Base-by-base conservation (phyloP, 2,888 invertebrate genomes). In the Congeria kusceri region DNA sequence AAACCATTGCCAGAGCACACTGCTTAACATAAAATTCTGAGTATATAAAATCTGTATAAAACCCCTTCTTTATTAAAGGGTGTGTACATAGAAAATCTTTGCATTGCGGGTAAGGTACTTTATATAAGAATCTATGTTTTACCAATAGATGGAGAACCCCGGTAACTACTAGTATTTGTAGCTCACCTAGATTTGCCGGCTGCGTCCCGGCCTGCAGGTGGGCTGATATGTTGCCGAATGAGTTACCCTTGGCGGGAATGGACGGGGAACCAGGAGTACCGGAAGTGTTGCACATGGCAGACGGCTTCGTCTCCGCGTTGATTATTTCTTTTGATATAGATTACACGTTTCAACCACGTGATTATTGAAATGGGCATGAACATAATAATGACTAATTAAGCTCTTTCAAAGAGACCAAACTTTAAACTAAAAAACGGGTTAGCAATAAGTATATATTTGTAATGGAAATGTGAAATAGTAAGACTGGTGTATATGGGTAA, bases 221-320 rank as follows among this genome's bases (percentile, higher is more conserved):
- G 4, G 80, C 80, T 1, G 80, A 71, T 13, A 80, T 56, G 44
- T 27, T 72, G 20, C 71, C 64, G 28, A 58, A 57, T 47, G 13
- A 20, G 20, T 25, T 64, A n/a, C 64, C 58, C n/a, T 57, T 64
- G n/a, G n/a, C 15, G 20, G 46, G 56, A 15, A 58, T 23, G n/a
- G 64, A 64, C 27, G 46, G 18, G 7, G 47, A 13, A 0, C 27
- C 32, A 32, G 71, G 11, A 15, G 64, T 1, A 15, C 46, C 25
- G n/a, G 29, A 57, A 29, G 32, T 58, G 5, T 72, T 58, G 32
- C 71, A 72, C 23, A 20, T n/a, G 15, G 70, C 20, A 7, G 57
- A 27, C 29, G 71, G 27, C 11, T 20, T 20, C 20, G 56, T 58
- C 44, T 67, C 67, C 18, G 56, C 39, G 4, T 20, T 23, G 13